Base-by-base conservation (phyloP, 2,797 vertebrate genomes). In the Meriones psammophilus region DNA sequence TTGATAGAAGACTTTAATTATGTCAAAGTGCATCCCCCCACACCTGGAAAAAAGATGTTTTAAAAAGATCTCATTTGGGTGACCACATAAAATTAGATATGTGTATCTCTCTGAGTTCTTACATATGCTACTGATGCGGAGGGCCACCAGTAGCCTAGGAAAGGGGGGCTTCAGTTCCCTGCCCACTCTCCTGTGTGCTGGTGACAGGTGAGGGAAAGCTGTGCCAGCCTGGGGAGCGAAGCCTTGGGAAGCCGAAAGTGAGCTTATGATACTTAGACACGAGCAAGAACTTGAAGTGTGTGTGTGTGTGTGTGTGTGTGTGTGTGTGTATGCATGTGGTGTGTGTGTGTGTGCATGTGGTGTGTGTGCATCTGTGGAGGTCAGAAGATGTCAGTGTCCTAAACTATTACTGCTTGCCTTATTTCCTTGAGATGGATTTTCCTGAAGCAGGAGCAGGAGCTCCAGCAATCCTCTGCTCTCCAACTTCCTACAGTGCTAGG, bases 1-100 rank as follows among this genome's bases (percentile, higher is more conserved):
- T 98, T 98, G 98, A 98, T 98, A 97, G 97, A 98, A 98, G 97
- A 97, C 97, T 98, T 98, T 97, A 98, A 98, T 98, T 98, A 98
- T 98, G 98, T 98, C 97, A 71, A 97, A 98, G 96, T 96, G 88
- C 68, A 36, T 7, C n/a, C 8, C 81, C 84, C 89, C 50, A 50
- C 50, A 50, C 50, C 50, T 50, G 50, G 50, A 77, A 79, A 97
- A 98, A 98, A 98, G 89, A 96, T 97, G 92, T 97, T 97, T 96
- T 97, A 78, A 91, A 97, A 97, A 84, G 97, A 97, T 94, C 94
- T 87, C 93, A 94, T 95, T 97, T 98, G 86, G 94, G 91, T 96
- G 96, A 96, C 95, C 94, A 96, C 95, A 95, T 96, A 98, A 97
- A 94, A 93, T 90, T 91, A 94, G 64, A 24, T 92, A 66, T 89